phyloP scores from a whole-genome alignment of 1,140 invertebrate species.

The Oncopodura yosiiana region DNA sequence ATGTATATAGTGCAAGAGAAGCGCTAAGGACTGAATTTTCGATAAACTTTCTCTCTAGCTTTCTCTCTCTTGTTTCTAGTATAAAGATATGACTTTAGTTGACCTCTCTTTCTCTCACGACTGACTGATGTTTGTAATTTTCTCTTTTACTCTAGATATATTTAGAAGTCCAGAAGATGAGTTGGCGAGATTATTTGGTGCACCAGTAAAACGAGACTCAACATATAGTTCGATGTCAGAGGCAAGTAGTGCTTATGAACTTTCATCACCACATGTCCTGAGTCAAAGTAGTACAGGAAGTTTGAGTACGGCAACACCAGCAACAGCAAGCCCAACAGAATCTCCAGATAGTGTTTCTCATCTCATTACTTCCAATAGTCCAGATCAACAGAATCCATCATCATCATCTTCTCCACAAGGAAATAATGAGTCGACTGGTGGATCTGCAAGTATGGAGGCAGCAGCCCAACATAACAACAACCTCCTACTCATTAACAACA shows the following conservation, averaged over 20 bases:
- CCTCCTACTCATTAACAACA: conserved; percentile 15
- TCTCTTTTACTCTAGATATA: conserved; percentile 17
- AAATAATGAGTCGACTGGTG: background rate
- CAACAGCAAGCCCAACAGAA: conserved; percentile 24
- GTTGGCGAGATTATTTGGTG: conserved; percentile 27
- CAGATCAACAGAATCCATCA: background rate
- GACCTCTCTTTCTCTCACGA: too few species aligned
- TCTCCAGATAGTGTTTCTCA: conserved; percentile 24
- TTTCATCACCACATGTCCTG: conserved; percentile 17
- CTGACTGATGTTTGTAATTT: background rate
- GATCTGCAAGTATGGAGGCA: background rate
- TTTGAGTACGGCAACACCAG: conserved; percentile 13
- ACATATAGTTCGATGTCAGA: conserved; percentile 35
- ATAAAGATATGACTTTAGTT: too few species aligned
- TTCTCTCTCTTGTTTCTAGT: too few species aligned
- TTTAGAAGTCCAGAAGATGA: conserved; percentile 32
- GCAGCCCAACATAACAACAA: background rate
- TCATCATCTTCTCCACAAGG: conserved; percentile 1
- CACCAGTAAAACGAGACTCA: conserved; percentile 29
- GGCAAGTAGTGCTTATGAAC: conserved; percentile 27
- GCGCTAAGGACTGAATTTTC: too few species aligned
- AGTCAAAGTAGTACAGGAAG: background rate
- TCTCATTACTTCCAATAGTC: conserved; percentile 8
- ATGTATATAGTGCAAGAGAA: too few species aligned
- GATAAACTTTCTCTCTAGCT: too few species aligned